phyloP scores from a whole-genome alignment of 1,140 invertebrate species.

The Drosophila setifemur region DNA sequence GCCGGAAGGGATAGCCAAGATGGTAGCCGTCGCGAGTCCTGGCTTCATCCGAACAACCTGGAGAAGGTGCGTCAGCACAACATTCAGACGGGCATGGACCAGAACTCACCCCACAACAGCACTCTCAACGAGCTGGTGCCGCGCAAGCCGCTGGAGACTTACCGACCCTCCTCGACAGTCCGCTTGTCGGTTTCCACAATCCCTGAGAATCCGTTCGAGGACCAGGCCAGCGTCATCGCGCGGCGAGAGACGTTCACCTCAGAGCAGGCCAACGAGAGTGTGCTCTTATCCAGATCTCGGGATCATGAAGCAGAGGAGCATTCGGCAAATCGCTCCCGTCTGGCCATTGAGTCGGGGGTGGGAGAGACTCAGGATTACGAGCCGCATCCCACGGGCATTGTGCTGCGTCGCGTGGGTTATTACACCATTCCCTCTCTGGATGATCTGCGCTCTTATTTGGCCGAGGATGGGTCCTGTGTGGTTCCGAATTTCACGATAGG shows the following conservation, averaged over 20 bases:
- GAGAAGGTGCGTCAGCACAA: conserved; percentile 76
- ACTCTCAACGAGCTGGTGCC: conserved; percentile 69
- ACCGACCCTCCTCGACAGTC: conserved; percentile 25
- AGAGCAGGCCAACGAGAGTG: conserved; percentile 62
- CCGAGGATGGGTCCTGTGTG: conserved; percentile 90
- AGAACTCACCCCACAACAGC: conserved; percentile 59
- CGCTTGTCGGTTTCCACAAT: conserved; percentile 68
- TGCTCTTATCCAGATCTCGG: conserved; percentile 43
- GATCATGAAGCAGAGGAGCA: conserved; percentile 32
- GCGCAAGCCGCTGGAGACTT: conserved; percentile 72
- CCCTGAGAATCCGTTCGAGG: conserved; percentile 72
- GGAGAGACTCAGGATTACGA: conserved; percentile 69
- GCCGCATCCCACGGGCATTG: conserved; percentile 86
- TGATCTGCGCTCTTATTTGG: conserved; percentile 86
- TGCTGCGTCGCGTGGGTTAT: conserved; percentile 89
- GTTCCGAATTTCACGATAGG: conserved; percentile 96
- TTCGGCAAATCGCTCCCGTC: conserved; percentile 20
- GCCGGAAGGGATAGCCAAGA: conserved; percentile 25
- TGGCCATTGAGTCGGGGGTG: conserved; percentile 43
- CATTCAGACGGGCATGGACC: conserved; percentile 57
- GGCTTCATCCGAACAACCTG: conserved; percentile 79
- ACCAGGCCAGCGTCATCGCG: conserved; percentile 51
- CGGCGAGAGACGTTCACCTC: conserved; percentile 52
- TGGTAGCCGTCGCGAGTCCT: conserved; percentile 69
- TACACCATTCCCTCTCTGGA: conserved; percentile 93